phyloP scores from a whole-genome alignment of 2,113 vertebrate species.

The Cariama cristata region DNA sequence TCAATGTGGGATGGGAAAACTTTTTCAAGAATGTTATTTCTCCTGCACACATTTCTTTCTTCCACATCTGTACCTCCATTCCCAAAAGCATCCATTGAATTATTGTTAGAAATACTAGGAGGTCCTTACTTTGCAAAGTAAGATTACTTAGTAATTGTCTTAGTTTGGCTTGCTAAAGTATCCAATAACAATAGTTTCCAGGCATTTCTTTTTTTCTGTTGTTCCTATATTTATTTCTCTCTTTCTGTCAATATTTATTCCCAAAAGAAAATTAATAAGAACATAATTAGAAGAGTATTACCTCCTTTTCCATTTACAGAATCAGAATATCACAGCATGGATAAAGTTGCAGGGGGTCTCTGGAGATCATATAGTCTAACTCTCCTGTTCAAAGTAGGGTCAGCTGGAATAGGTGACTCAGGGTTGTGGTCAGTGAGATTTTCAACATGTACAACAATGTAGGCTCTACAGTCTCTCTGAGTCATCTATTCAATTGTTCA shows the following conservation, averaged over 20 bases:
- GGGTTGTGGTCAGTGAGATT: background rate
- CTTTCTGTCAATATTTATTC: background rate
- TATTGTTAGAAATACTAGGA: background rate
- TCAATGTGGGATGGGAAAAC: background rate
- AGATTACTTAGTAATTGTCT: background rate
- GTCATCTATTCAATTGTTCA: background rate
- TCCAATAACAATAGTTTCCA: background rate
- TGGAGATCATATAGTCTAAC: background rate
- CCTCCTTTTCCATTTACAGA: background rate
- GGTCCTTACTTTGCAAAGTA: background rate
- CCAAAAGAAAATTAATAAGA: background rate
- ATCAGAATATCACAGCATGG: background rate
- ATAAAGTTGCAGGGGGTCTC: background rate
- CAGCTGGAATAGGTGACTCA: background rate
- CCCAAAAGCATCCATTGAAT: background rate
- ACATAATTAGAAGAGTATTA: background rate
- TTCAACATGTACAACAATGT: background rate
- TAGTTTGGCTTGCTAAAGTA: background rate
- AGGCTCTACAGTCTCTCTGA: background rate
- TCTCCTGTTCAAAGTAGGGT: background rate
- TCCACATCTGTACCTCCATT: background rate
- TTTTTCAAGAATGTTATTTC: background rate
- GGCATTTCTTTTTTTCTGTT: background rate
- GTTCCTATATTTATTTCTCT: background rate
- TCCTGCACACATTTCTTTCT: background rate